Evolutionary conservation across 2,113 vertebrate species (phyloP).

Genomic region (Podocnemis expansa): DNA sequence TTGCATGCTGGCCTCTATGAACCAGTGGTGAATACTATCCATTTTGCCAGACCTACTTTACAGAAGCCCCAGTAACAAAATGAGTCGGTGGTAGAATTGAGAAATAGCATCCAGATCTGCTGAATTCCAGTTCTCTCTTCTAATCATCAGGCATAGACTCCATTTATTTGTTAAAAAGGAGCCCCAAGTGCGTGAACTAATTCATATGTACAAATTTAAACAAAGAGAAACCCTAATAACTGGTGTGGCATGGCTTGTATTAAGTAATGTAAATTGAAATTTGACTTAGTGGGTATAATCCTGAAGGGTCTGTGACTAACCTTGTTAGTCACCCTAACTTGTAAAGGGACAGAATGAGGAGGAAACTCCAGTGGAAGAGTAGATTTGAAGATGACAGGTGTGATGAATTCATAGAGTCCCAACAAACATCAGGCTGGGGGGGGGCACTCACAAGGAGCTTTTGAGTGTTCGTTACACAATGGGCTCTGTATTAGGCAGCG

Average conservation of each 20-base stretch:
- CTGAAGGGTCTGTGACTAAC: slow-evolving; percentile 67
- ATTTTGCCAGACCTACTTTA: background rate
- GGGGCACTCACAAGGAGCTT: slow-evolving; percentile 29
- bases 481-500: slow-evolving; percentile 20
- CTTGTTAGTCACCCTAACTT: slow-evolving; percentile 67
- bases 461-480: slow-evolving; percentile 24
- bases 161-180: background rate
- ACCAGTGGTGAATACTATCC: background rate
- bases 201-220: slow-evolving; percentile 55
- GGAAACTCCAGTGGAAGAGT: slow-evolving; percentile 67
- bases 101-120: background rate
- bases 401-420: slow-evolving; percentile 66
- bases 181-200: background rate
- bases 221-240: slow-evolving; percentile 28
- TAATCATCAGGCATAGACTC: slow-evolving; percentile 16
- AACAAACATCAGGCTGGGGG: slow-evolving; percentile 57
- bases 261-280: slow-evolving; percentile 56
- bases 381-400: slow-evolving; percentile 62
- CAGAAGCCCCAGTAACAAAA: background rate
- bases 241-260: background rate
- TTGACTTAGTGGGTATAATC: slow-evolving; percentile 53
- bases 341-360: slow-evolving; percentile 66
- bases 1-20: background rate
- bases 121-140: background rate
- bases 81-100: background rate